phyloP scores from a whole-genome alignment of 2,888 invertebrate genomes.

The Andrena dorsata region DNA sequence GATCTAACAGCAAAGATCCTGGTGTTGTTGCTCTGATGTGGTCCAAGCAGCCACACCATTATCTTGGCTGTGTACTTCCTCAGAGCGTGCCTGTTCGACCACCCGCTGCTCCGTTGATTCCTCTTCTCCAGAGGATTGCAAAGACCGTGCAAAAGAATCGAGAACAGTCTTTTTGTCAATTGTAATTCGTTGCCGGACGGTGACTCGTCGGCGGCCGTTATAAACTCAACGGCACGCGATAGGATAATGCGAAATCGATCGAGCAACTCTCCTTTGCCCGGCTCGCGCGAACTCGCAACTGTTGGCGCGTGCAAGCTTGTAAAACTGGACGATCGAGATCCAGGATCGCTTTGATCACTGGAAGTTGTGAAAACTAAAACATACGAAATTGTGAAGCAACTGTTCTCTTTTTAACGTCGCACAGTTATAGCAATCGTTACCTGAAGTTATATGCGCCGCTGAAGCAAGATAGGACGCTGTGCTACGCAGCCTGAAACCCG shows the following conservation, averaged over 20 bases:
- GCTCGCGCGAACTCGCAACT: conserved; percentile 73
- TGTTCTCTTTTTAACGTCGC: background rate
- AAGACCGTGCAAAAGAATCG: conserved; percentile 86
- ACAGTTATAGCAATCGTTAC: conserved; percentile 55
- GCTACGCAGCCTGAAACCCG: conserved; percentile 81
- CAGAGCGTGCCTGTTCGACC: conserved; percentile 82
- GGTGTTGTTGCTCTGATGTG: conserved; percentile 84
- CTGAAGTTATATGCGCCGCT: conserved; percentile 79
- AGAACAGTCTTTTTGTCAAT: conserved; percentile 86
- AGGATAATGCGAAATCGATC: conserved; percentile 86
- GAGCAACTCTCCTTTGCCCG: conserved; percentile 85
- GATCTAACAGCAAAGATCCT: conserved; percentile 85
- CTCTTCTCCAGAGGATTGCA: conserved; percentile 80
- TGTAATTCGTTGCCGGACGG: conserved; percentile 81
- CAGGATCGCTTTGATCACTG: conserved; percentile 83
- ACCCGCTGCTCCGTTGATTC: conserved; percentile 81
- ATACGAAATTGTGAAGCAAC: conserved; percentile 3
- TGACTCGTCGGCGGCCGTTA: conserved; percentile 81
- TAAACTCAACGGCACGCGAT: conserved; percentile 86
- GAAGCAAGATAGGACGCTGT: conserved; percentile 83
- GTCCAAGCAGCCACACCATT: conserved; percentile 85
- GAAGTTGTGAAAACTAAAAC: conserved; percentile 81
- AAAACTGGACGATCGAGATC: conserved; percentile 81
- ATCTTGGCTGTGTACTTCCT: conserved; percentile 85
- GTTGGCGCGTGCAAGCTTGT: conserved; percentile 76